Base-by-base conservation (phyloP, 2,113 vertebrate species). In the Elaphurus davidianus region DNA sequence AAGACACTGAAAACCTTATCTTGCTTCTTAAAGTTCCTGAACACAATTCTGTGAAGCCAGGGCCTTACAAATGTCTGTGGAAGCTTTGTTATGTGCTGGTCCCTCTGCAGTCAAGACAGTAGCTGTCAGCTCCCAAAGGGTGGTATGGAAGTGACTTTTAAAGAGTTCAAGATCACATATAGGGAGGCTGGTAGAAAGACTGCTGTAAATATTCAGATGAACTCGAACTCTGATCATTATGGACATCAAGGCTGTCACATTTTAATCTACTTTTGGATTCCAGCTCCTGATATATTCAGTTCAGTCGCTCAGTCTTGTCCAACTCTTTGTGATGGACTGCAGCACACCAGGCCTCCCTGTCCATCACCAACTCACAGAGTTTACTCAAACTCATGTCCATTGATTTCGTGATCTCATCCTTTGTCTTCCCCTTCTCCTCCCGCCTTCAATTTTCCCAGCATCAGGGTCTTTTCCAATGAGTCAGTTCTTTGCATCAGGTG, bases 191-290 rank as follows among this genome's bases (percentile, higher is more conserved):
- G 17, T 86, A 74, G 79, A 94, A 81, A 81, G 16, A n/a, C 28
- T 86, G 21, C 62, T 84, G 64, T 54, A 54, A 87, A 28, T 40
- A 15, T 17, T 88, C n/a, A 79, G 59, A 59, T 4, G 84, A 84
- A 33, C 30, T 90, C n/a, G 0, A 71, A 71, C 67, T 71, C 27
- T 79, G 64, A 78, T 74, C 45, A 57, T 40, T 78, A 67, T 19
- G 87, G 43, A 88, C 79, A 47, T 81, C 45, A 93, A 59, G 25
- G 23, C 45, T 67, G n/a, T 19, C 36, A 78, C 30, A 47, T 54
- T 90, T 96, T 40, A 82, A 59, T 67, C 21, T 82, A 45, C 71
- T 97, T 96, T 81, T 88, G 67, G 15, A 82, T 8, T 55, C 30
- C 55, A 52, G 11, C 43, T 87, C 21, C 43, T 90, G 5, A 74